phyloP scores from a whole-genome alignment of 1,140 invertebrate genomes.

The Drosophila persimilis region DNA sequence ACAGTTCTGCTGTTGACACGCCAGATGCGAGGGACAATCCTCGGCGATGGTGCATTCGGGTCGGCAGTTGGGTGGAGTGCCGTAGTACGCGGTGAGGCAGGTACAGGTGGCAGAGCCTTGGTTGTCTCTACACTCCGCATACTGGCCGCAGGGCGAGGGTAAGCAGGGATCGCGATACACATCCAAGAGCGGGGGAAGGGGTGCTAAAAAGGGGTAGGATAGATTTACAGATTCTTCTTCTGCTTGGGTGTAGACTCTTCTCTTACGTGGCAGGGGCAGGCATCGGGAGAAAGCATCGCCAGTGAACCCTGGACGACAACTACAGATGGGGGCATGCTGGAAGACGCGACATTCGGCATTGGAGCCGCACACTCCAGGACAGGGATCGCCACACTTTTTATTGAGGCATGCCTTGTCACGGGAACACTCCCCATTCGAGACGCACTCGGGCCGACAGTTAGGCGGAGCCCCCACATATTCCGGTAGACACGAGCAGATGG shows the following conservation, averaged over 20 bases:
- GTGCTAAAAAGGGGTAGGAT: conserved; percentile 75
- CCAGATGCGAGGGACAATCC: conserved; percentile 88
- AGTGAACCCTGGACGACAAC: conserved; percentile 88
- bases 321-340: conserved; percentile 90
- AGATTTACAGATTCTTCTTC: neutral
- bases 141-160: conserved; percentile 90
- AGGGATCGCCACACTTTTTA: conserved; percentile 93
- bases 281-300: conserved; percentile 87
- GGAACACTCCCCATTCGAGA: conserved; percentile 90
- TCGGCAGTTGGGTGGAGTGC: conserved; percentile 89
- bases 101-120: conserved; percentile 88
- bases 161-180: conserved; percentile 88
- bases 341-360: conserved; percentile 90
- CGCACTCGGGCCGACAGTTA: conserved; percentile 90
- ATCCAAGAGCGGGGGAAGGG: conserved; percentile 66
- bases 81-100: conserved; percentile 88
- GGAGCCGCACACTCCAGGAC: conserved; percentile 90
- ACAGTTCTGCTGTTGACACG: conserved; percentile 91
- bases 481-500: conserved; percentile 89
- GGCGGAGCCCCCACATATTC: conserved; percentile 89
- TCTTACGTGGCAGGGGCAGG: conserved; percentile 85
- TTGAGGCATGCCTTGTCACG: conserved; percentile 89
- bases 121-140: conserved; percentile 83
- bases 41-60: conserved; percentile 89
- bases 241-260: conserved; percentile 43